Base-by-base conservation (phyloP, 1,140 invertebrate species). In the Sweltsa coloradensis region DNA sequence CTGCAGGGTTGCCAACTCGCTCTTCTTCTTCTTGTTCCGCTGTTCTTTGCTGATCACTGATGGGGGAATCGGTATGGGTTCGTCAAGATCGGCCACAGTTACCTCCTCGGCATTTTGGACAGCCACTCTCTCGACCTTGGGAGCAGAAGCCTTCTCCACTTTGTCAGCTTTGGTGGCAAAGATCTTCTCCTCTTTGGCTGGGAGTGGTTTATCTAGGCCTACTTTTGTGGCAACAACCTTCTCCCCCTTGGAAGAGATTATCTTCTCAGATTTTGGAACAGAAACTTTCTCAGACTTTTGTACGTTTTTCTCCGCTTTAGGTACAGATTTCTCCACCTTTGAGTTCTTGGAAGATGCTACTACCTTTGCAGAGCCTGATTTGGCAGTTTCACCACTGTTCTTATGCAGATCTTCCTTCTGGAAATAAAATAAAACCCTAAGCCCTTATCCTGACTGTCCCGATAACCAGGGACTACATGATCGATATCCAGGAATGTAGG, bases 11-110 rank as follows among this genome's bases (percentile, higher is more conserved):
- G 60, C 26, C 39, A 67, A 60, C 50, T 71, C 69, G 43, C 46
- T 55, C 56, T 71, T 70, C 63, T 68, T 70, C 54, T 60, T 61
- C 54, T 68, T 72, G n/a, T 24, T 40, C 24, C 16, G 40, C n/a
- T 26, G 34, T 3, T 47, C 46, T 18, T 47, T 47, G 4, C 11
- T 34, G 23, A 27, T n/a, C 9, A 21, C 23, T 9, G 43, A 31
- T 26, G 51, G 55, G 9, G 51, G 52, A 44, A 57, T 56, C 31
- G 43, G 43, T 14, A 34, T 14, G 24, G 36, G 18, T 14, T 51
- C 46, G 14, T 47, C 41, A 55, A 53, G 54, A 25, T 47, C 34
- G 19, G 41, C 44, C 9, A 19, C 31, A 50, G 25, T 52, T 16
- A 39, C 5, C 16, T 16, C 4, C 16, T 16, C 41, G 26, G 24